Conservation (phyloP, 2,797 vertebrate genomes). For the Acanthornis magna region DNA sequence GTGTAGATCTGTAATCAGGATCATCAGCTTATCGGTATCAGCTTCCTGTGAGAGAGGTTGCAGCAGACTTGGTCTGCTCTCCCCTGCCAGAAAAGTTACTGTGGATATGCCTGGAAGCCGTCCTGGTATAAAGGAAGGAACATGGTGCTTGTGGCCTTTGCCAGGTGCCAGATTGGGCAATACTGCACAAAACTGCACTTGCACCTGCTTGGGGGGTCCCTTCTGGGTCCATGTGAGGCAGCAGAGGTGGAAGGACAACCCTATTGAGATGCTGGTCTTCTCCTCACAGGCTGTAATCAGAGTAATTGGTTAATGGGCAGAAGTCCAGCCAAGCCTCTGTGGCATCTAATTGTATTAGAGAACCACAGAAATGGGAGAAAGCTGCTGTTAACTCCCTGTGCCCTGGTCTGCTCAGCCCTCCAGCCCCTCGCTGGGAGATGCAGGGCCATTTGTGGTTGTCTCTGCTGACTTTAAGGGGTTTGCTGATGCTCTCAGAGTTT, state of each 20-base stretch:
- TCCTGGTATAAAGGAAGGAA: not conserved
- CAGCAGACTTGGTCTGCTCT: not conserved
- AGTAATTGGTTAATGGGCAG: constrained; percentile 30
- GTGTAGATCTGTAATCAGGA: not conserved
- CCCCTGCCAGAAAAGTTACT: not conserved
- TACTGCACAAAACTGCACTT: not conserved
- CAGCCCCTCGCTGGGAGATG: not conserved
- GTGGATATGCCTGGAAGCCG: not conserved
- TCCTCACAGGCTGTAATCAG: not conserved
- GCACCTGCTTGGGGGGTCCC: not conserved
- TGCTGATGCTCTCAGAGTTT: not conserved
- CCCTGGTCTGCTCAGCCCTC: not conserved
- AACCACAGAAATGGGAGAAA: not conserved
- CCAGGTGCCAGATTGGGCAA: not conserved
- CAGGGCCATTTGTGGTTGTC: not conserved
- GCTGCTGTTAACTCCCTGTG: not conserved
- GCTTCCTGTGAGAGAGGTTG: not conserved
- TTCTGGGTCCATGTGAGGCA: not conserved
- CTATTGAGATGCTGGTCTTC: not conserved
- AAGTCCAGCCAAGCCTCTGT: not conserved
- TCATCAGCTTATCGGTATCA: not conserved
- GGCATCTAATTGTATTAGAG: constrained; percentile 53
- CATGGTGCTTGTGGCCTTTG: not conserved
- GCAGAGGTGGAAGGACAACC: not conserved
- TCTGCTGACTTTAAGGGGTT: not conserved